phyloP scores from a whole-genome alignment of 2,888 invertebrate genomes.

The Trimorus sp. region DNA sequence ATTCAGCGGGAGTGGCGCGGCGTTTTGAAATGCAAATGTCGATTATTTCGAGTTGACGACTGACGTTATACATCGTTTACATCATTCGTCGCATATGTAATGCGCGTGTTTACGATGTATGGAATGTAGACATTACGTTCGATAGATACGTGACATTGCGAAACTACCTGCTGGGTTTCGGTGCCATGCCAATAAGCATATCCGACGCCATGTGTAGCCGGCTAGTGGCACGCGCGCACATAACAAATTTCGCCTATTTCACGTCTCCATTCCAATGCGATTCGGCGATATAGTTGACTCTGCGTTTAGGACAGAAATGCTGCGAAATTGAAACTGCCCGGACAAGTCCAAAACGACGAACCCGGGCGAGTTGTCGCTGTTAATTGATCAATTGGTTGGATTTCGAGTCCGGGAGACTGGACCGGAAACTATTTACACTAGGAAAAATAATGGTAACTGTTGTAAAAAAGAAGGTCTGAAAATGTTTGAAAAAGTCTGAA shows the following conservation, averaged over 20 bases:
- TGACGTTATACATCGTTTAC: conserved; percentile 58
- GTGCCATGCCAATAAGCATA: conserved; percentile 63
- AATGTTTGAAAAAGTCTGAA: too few relatives aligned
- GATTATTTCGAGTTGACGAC: conserved; percentile 54
- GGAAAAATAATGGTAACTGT: too few relatives aligned
- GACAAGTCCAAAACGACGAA: conserved; percentile 29
- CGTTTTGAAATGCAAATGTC: conserved; percentile 45
- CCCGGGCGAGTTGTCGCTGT: conserved; percentile 5
- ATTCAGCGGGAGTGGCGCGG: conserved; percentile 7
- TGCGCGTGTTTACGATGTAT: conserved; percentile 60
- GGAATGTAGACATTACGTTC: conserved; percentile 65
- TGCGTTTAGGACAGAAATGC: conserved; percentile 43
- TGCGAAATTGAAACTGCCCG: conserved; percentile 38
- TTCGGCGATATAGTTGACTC: conserved; percentile 58
- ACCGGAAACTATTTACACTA: too few relatives aligned
- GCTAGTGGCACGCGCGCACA: conserved; percentile 61
- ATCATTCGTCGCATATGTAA: conserved; percentile 62
- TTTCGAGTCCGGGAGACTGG: neutral
- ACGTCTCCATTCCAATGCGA: conserved; percentile 59
- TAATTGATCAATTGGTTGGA: conserved; percentile 10
- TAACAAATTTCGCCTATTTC: conserved; percentile 66
- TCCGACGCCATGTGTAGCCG: conserved; percentile 49
- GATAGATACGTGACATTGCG: conserved; percentile 65
- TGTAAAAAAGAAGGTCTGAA: too few relatives aligned
- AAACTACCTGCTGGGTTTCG: conserved; percentile 54